Base-by-base conservation (phyloP, 2,797 vertebrate genomes). In the Pogoniulus pusillus region DNA sequence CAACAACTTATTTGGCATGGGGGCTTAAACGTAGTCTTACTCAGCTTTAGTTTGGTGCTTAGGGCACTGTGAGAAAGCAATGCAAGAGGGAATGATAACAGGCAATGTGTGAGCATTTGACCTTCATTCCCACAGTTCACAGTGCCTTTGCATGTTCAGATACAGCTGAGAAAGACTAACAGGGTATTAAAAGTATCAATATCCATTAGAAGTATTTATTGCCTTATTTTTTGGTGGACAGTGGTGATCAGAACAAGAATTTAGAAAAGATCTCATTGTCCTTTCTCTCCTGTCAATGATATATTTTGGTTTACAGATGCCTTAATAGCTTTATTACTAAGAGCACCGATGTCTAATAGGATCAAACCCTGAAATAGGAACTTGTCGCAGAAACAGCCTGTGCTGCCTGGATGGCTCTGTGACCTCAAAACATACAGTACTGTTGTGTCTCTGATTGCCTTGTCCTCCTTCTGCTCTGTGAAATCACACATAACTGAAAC, bases 311-410 rank as follows among this genome's bases (percentile, higher is more conserved):
- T 91, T 60, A 66, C 27, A 83, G 63, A 43, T 69, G 26, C n/a
- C 45, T 57, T 59, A 24, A 41, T 53, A 69, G 63, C 53, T 78
- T 91, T 89, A 71, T 70, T 82, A 53, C 24, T 41, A 53, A 73
- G 37, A 69, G 35, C 60, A 63, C 35, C 32, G 20, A 14, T 4
- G 29, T 41, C 41, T 77, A 77, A 94, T 71, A 87, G 91, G 82
- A 88, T 93, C 53, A 90, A 79, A 69, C 13, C 65, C 51, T 58
- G 72, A 92, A 95, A 88, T 27, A 93, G 68, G 84, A 94, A 55
- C 7, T 15, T 65, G 69, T 8, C 19, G 11, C 1, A 0, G 29
- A 77, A 82, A 87, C 80, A 86, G 27, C 58, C 51, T 4, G 1
- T 29, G 37, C 59, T 80, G 66, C 75, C 78, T 49, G 34, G 19